Base-by-base conservation (phyloP, 2,113 vertebrate genomes). In the Hippocampus abdominalis region DNA sequence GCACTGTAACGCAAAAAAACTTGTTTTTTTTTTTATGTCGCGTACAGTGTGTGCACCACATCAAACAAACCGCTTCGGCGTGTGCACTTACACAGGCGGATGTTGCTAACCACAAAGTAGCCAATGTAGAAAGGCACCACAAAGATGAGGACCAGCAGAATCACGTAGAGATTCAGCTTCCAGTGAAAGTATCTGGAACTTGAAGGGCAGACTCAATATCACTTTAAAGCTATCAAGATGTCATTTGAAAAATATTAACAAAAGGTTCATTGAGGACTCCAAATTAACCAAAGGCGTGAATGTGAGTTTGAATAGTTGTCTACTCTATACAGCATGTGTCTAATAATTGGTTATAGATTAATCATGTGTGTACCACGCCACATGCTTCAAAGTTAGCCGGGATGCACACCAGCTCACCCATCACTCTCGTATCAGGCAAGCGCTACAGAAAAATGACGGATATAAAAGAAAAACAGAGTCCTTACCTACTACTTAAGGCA, bases 101-200 rank as follows among this genome's bases (percentile, higher is more conserved):
- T 98, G 86, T 98, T 98, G 93, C 97, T 99, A 84, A 99, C 96
- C 62, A 98, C 93, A 84, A 98, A 99, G 86, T 98, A 99, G 65
- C 96, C 96, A 12, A 99, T 99, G 84, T 99, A 99, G 89, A 99
- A 99, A 85, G 97, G 97, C 74, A 99, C 96, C 87, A 98, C 94
- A 77, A 99, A 98, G 71, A 99, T 95, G 0, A 99, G 89, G 72
- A 98, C 95, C 79, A 99, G 93, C 71, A 99, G 88, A 87, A 98
- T 99, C 36, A 99, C 94, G 70, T 95, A 98, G 12, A 99, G 88
- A 86, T 99, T 98, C 85, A 99, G 88, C 83, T 99, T 99, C 97
- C 97, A 99, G 81, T 99, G 96, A 89, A 99, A 98, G 87, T 99
- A 99, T 8, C 97, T 93, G 68, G 97, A 99, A 84, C 97, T 99